Evolutionary conservation across 2,113 vertebrate genomes (phyloP).

Genomic region (Megaleporinus macrocephalus): DNA sequence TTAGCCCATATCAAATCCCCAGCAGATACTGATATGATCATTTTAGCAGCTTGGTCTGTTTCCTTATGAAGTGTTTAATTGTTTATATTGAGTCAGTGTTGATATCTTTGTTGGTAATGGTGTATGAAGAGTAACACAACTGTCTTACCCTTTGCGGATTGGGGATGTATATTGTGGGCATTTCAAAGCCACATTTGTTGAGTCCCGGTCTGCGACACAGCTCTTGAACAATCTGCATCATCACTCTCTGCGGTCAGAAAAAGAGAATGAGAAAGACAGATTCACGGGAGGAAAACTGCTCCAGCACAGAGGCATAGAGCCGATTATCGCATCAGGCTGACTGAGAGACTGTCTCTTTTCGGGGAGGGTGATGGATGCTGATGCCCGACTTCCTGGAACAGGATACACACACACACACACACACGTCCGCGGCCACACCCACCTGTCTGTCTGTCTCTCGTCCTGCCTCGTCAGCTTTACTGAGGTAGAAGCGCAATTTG

Average conservation of each 20-base stretch:
- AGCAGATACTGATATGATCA: too few species aligned
- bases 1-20: too few species aligned
- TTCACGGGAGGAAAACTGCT: neutral
- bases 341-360: neutral
- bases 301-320: neutral
- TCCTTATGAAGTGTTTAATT: too few species aligned
- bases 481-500: slow-evolving; percentile 81
- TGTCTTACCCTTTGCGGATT: slow-evolving; percentile 77
- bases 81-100: neutral
- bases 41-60: too few species aligned
- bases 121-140: neutral
- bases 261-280: neutral
- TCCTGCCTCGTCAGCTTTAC: slow-evolving; percentile 80
- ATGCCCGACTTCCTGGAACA: neutral
- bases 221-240: slow-evolving; percentile 87
- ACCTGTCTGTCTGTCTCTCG: slow-evolving; percentile 80
- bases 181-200: slow-evolving; percentile 85
- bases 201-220: slow-evolving; percentile 82
- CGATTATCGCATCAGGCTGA: neutral
- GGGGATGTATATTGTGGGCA: slow-evolving; percentile 84
- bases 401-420: neutral
- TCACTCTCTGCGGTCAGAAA: slow-evolving; percentile 73
- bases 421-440: neutral
- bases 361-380: neutral
- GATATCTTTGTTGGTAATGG: neutral